Percentiles rank a stretch among this genome's conserved stretches.
Evolutionary conservation across 1,140 invertebrate species (phyloP).

Genomic region (Leucophenga varia): DNA sequence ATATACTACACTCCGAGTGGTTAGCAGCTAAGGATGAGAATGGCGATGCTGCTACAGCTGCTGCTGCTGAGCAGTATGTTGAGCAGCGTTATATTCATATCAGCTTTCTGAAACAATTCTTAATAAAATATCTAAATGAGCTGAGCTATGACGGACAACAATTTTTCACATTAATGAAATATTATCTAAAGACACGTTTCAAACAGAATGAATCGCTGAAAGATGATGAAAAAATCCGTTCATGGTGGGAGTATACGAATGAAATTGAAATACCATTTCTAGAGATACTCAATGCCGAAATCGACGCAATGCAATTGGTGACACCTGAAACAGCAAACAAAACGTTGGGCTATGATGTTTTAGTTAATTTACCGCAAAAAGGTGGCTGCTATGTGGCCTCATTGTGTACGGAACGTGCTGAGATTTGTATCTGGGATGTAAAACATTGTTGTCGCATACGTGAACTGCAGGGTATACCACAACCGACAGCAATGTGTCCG

Average conservation of each 20-base stretch:
- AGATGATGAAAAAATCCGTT: constrained; percentile 42
- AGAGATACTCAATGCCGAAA: constrained; percentile 40
- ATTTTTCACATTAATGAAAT: constrained; percentile 70
- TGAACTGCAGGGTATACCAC: constrained; percentile 68
- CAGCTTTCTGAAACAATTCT: constrained; percentile 64
- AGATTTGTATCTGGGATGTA: constrained; percentile 79
- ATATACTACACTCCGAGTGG: constrained; percentile 40
- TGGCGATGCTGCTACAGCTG: no score
- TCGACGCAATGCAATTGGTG: constrained; percentile 18
- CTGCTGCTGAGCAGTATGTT: no score
- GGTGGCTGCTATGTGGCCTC: constrained; percentile 71
- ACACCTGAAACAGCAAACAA: background rate
- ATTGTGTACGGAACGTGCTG: constrained; percentile 70
- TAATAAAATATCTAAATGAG: constrained; percentile 66
- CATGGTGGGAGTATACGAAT: constrained; percentile 45
- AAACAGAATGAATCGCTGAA: constrained; percentile 35
- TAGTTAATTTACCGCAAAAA: constrained; percentile 45
- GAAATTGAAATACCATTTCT: constrained; percentile 49
- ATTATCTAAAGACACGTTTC: constrained; percentile 59
- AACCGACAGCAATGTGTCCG: constrained; percentile 69
- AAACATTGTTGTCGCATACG: constrained; percentile 66
- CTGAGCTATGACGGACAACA: constrained; percentile 75
- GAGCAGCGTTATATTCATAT: constrained; percentile 58
- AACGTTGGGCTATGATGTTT: constrained; percentile 39
- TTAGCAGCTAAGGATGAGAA: constrained; percentile 28